Evolutionary conservation across 2,113 vertebrate genomes (phyloP), one percentile per base, ranked within the genome.

Genomic region (Alligator mississippiensis): DNA sequence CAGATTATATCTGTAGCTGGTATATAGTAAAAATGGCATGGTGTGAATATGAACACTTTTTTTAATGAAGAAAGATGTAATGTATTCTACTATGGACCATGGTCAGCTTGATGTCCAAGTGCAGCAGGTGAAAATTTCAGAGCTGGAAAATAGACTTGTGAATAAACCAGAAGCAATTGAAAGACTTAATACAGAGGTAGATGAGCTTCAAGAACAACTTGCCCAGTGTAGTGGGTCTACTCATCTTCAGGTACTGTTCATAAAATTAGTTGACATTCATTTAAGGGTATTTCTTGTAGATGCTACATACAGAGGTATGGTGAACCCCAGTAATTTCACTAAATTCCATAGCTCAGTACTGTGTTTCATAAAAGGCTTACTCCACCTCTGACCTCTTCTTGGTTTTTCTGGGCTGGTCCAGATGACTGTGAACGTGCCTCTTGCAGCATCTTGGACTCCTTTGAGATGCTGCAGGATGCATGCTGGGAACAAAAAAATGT

Each of bases 111-210:
- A 96, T 81, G 87, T 74, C 11, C 58, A 93, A 25, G 25, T 78
- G 47, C 89, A 60, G 55, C 92, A 81, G 83, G 78, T 0, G 0
- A 90, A 80, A 92, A 85, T 82, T 82, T 57, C 66, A 62, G 89
- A 96, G 63, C 80, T 97, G n/a, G 92, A 97, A 82, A 80, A 47
- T 16, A 91, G 64, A 11, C 87, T 96, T 60, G 10, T 77, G 68
- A 83, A 90, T 54, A 92, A 94, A 14, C 79, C 90, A 38, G 55
- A 84, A 6, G 87, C 66, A 2, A 4, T 78, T 2, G 74, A 88
- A 27, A 84, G n/a, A 4, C 68, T 91, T 24, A 76, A 21, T 19
- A 6, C 47, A 14, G 84, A 93, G 64, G 82, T 93, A 57, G 38
- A 72, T 0, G 57, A 93, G 12, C 85, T 95, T 10, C 90, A 92